Evolutionary conservation across 1,140 invertebrate genomes (phyloP), one percentile per base, ranked within the genome.

Genomic region (Drepana arcuata): DNA sequence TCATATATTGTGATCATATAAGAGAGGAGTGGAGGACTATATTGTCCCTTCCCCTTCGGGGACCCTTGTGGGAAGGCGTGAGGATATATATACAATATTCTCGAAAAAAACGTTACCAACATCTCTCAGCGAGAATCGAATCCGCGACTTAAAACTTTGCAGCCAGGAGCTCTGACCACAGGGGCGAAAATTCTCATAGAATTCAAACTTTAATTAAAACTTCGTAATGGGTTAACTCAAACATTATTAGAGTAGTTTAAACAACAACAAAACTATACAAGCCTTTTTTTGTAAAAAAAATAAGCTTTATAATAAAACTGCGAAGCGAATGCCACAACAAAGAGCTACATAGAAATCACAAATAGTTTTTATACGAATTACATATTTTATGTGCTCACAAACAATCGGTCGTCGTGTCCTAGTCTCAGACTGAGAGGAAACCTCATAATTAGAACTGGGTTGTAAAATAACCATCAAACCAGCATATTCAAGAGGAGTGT

Each of bases 381-480:
- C 50, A 56, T 41, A 64, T 63, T 70, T 73, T 60, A 71, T 60
- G 53, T 38, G 35, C 34, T 48, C 43, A 58, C 58, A 58, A 66
- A 66, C 69, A 71, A 69, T 70, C 57, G 51, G 46, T 46, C 48
- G 39, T 28, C 42, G 44, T 59, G 53, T 62, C 61, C 69, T 75
- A 79, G 59, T 68, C 63, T 66, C 38, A 33, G 41, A 54, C 48
- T 52, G 52, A 60, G 61, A 68, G 63, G 64, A 69, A 67, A 68
- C 63, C 60, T 61, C 51, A 55, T 74, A 70, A 79, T 79, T 75
- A 79, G 60, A 65, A 63, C 59, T 55, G 48, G 64, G 63, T 52
- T 62, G 63, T 79, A 79, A 79, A 79, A 79, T 54, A 70, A 65
- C 70, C 71, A 79, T 79, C 70, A 79, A 79, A 72, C 56, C 57